Evolutionary conservation across 2,113 vertebrate species (phyloP), one percentile per base, ranked within the genome.

Genomic region (Channa maculata): DNA sequence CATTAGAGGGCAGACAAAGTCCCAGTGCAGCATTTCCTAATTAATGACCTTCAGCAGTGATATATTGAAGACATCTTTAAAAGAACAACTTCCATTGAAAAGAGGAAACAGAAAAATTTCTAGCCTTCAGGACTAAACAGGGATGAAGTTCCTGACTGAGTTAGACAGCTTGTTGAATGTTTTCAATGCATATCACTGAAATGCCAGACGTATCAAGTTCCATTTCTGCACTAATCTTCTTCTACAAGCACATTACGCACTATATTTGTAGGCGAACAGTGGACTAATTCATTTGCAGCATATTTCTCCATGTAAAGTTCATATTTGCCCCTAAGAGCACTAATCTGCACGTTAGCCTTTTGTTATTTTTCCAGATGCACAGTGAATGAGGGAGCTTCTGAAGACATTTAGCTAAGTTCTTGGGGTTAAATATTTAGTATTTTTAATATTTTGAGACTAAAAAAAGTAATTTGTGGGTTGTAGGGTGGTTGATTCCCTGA

Each of bases 341-440:
- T 93, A 94, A 93, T 92, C 93, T 85, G 68, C 64, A 6, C 64
- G 24, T 93, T 92, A 94, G 91, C 89, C 93, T 64, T 71, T 83
- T 91, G 88, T 92, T 92, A 90, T 94, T 93, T 75, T 86, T 89
- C 68, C 80, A 83, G 54, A 90, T 82, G 83, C 70, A 49, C 80
- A 78, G 64, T 82, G 82, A 93, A 91, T 82, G 72, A 90, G 65
- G 71, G 73, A 79, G 53, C 86, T 89, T 92, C 86, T 88, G 69
- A 72, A 77, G 61, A 84, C 77, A 84, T 91, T 92, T 83, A 77
- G 77, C 71, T 87, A 41, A 73, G 86, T 92, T 90, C 50, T 81
- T 86, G 24, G 24, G 24, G 24, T 24, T 24, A 24, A 24, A 24
- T 24, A 24, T 24, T 24, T 24, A 24, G 24, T 24, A 24, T 24